Conservation (phyloP, 1,140 invertebrate genomes). For the Bombus haemorrhoidalis region DNA sequence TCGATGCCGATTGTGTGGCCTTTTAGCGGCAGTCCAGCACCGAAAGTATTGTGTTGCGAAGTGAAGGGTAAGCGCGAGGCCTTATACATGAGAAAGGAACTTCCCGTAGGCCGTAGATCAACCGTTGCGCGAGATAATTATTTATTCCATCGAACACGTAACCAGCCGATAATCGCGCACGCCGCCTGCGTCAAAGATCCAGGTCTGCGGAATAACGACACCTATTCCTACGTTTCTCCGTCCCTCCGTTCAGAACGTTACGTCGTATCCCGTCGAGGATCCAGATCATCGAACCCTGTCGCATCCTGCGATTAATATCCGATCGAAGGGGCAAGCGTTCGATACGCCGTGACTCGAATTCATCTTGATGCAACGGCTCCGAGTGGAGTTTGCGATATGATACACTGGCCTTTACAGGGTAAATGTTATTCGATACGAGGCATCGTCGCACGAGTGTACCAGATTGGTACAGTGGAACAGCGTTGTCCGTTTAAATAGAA, state of each 20-base stretch:
- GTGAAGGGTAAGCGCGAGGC: constrained; percentile 58
- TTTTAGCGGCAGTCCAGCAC: constrained; percentile 5
- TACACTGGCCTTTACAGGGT: background rate
- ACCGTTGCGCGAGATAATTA: constrained; percentile 45
- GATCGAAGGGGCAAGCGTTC: background rate
- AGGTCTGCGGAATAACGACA: background rate
- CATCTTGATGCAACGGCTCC: background rate
- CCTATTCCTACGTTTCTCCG: no score
- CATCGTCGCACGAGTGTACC: no score
- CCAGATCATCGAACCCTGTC: background rate
- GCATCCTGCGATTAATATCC: background rate
- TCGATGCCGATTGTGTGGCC: constrained; percentile 1
- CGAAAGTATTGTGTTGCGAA: constrained; percentile 44
- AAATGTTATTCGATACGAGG: background rate
- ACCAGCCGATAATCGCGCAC: constrained; percentile 10
- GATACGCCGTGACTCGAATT: background rate
- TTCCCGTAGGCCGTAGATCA: constrained; percentile 41
- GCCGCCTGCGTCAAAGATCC: background rate
- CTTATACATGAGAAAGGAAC: constrained; percentile 48
- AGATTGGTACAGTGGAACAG: background rate
- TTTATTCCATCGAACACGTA: constrained; percentile 41
- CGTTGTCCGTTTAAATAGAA: no score
- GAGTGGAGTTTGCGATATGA: background rate
- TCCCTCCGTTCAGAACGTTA: background rate
- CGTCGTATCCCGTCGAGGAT: no score